phyloP scores from a whole-genome alignment of 2,888 invertebrate genomes.

The Azorinus chamasolen region DNA sequence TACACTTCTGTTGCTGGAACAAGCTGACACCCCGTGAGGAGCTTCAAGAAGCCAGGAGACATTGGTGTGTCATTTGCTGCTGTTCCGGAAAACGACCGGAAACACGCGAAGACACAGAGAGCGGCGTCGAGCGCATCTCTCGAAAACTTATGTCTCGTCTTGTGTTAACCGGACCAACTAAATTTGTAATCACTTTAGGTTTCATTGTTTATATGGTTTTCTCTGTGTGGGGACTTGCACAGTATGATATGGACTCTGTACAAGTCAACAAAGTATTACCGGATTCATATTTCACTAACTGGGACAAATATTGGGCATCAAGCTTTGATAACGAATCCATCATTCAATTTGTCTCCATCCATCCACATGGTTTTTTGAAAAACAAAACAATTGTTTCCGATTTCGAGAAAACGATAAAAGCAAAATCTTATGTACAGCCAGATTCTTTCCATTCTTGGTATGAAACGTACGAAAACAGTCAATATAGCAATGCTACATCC shows the following conservation, averaged over 20 bases:
- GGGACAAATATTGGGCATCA: slow-evolving; percentile 28
- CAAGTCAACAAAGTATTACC: slow-evolving; percentile 36
- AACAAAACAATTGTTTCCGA: slow-evolving; percentile 28
- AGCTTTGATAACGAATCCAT: slow-evolving; percentile 29
- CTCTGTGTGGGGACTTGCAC: slow-evolving; percentile 26
- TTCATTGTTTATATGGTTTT: slow-evolving; percentile 20
- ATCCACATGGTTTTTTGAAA: slow-evolving; percentile 26
- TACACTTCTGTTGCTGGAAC: slow-evolving; percentile 49
- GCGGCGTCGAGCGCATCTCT: slow-evolving; percentile 31
- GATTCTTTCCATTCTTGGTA: slow-evolving; percentile 25
- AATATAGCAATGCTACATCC: slow-evolving; percentile 25
- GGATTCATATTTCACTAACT: slow-evolving; percentile 37
- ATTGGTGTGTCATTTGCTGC: slow-evolving; percentile 46
- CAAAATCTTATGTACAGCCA: slow-evolving; percentile 19
- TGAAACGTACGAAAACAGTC: slow-evolving; percentile 13
- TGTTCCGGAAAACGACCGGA: slow-evolving; percentile 45
- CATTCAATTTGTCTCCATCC: slow-evolving; percentile 25
- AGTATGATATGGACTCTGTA: slow-evolving; percentile 30
- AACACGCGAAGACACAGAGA: slow-evolving; percentile 41
- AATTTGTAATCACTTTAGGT: slow-evolving; percentile 13
- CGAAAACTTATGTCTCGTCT: slow-evolving; percentile 34
- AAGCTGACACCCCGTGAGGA: slow-evolving; percentile 39
- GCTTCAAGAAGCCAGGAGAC: slow-evolving; percentile 18
- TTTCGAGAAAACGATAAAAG: slow-evolving; percentile 31
- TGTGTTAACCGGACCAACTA: slow-evolving; percentile 19